A percentile compares a stretch with the other conserved stretches of the same genome.
These are phyloP conservation scores for Drosophila azteca DNA, from an alignment of 1,140 invertebrate species.

Conservation along the genomic window DNA sequence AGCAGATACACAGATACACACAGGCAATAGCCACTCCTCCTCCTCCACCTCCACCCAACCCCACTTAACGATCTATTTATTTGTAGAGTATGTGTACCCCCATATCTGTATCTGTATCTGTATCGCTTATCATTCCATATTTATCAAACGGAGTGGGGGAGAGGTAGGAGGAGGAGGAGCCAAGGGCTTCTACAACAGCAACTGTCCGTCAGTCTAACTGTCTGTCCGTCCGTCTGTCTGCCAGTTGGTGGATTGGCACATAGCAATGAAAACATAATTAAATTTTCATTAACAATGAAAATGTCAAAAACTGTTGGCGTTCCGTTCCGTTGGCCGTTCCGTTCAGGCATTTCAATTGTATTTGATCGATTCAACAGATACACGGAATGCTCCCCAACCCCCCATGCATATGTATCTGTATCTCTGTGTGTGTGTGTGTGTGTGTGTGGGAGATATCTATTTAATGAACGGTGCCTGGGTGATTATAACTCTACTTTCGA, in stretches of 20 bases:
- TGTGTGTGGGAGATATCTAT: conserved; percentile 32
- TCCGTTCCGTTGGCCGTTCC: conserved; percentile 36
- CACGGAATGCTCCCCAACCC: neutral
- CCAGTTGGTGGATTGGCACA: conserved; percentile 19
- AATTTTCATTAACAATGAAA: conserved; percentile 80
- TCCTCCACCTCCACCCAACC: neutral
- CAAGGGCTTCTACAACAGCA: neutral
- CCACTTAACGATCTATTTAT: conserved; percentile 39
- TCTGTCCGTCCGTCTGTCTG: neutral
- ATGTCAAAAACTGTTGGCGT: conserved; percentile 46
- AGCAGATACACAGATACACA: too few relatives aligned
- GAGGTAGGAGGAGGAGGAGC: too few relatives aligned
- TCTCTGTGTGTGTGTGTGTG: neutral
- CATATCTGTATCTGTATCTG: conserved; percentile 18
- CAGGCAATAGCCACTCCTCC: too few relatives aligned
- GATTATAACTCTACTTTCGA: conserved; percentile 33
- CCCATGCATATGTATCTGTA: conserved; percentile 1
- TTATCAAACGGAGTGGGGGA: conserved; percentile 16
- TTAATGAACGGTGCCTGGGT: conserved; percentile 48
- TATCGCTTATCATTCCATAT: conserved; percentile 42
- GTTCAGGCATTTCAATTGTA: conserved; percentile 53
- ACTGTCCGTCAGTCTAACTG: conserved; percentile 8
- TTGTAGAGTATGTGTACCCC: conserved; percentile 13
- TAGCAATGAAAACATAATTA: conserved; percentile 73
- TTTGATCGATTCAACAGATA: conserved; percentile 59